phyloP scores from a whole-genome alignment of 2,113 vertebrate genomes.

The Entelurus aequoreus region DNA sequence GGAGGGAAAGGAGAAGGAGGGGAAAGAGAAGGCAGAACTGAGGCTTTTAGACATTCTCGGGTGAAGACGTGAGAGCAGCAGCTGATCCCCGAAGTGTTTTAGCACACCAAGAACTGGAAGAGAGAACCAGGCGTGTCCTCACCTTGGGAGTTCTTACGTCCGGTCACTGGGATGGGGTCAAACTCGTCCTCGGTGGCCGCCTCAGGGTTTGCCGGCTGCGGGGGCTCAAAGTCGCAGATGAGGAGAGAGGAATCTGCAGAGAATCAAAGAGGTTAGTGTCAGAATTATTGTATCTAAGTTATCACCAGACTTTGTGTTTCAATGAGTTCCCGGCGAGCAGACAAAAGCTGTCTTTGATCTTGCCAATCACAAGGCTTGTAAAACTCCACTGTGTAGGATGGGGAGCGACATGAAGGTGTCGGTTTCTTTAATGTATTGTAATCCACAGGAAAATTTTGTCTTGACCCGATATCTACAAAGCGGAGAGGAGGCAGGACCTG shows the following conservation, averaged over 20 bases:
- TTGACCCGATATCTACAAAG: too few species aligned
- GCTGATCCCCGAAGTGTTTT: not conserved
- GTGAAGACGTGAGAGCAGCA: not conserved
- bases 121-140: constrained; percentile 38
- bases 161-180: constrained; percentile 95
- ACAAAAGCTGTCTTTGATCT: too few species aligned
- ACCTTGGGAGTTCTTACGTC: constrained; percentile 98
- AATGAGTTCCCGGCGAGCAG: too few species aligned
- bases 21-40: constrained; percentile 35
- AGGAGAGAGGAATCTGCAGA: constrained; percentile 90
- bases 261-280: constrained; percentile 1
- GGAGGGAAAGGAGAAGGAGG: constrained; percentile 33
- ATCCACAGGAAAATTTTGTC: too few species aligned
- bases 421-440: too few species aligned
- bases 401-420: too few species aligned
- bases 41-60: constrained; percentile 15
- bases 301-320: too few species aligned
- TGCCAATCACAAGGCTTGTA: too few species aligned
- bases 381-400: too few species aligned
- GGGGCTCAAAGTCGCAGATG: constrained; percentile 86
- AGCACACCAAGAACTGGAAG: too few species aligned
- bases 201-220: constrained; percentile 72
- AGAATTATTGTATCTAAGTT: too few species aligned
- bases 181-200: constrained; percentile 91
- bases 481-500: too few species aligned